These are phyloP conservation scores for Brachypteracias leptosomus DNA, from an alignment of 2,113 vertebrate species.

Conservation along the genomic window DNA sequence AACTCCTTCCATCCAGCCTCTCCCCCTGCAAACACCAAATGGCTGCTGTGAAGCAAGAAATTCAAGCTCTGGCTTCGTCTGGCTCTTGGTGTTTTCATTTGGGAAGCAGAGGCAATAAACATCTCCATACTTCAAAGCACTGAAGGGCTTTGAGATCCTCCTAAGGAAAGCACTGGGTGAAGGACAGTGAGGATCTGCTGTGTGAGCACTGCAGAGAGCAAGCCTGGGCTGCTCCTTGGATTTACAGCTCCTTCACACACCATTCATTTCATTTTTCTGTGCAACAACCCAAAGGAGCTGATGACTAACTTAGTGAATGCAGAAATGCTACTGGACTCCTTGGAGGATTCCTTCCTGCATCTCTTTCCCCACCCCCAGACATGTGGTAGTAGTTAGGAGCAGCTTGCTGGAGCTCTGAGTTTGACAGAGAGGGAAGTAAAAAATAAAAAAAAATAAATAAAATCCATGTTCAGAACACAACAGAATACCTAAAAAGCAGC, in stretches of 20 bases:
- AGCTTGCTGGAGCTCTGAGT: conserved; percentile 61
- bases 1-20: neutral
- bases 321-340: conserved; percentile 75
- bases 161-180: neutral
- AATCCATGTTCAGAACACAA: neutral
- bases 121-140: neutral
- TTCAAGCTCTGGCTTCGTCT: neutral
- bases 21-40: neutral
- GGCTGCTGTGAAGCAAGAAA: neutral
- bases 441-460: neutral
- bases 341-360: conserved; percentile 42
- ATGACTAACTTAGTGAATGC: conserved; percentile 68
- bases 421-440: neutral
- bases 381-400: conserved; percentile 73
- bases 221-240: neutral
- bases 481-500: neutral
- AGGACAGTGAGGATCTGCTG: neutral
- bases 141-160: neutral
- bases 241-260: conserved; percentile 51
- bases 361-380: conserved; percentile 53
- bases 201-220: neutral
- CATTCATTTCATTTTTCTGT: conserved; percentile 54
- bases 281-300: conserved; percentile 34
- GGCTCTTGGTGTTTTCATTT: neutral
- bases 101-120: neutral